Base-by-base conservation (phyloP, 2,888 invertebrate genomes). In the Pecten maximus region DNA sequence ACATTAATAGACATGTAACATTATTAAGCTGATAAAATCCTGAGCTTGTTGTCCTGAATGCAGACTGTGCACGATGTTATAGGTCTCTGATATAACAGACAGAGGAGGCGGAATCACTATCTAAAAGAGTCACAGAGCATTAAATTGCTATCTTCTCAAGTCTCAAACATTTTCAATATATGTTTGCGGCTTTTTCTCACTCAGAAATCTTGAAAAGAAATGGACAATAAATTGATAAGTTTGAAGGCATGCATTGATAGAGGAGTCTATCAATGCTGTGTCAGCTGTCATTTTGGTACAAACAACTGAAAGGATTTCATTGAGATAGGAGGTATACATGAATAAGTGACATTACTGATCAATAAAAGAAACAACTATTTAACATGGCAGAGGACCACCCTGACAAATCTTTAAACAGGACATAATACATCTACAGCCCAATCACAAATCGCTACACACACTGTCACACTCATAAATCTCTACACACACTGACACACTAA, bases 101-200 rank as follows among this genome's bases (percentile, higher is more conserved):
- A 74, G 16, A 28, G 74, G 74, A 74, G 35, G 28, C 50, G 35
- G 35, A 28, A 10, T 74, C 23, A 28, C 10, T 35, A 35, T 74
- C 8, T 35, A 74, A 35, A 10, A 28, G 35, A 74, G 74, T 74
- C 74, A 74, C 35, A 35, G 74, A 74, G 74, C 74, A 74, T 74
- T 35, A 74, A 74, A 74, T 74, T 74, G 74, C 74, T 74, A 74
- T 35, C 74, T 74, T 28, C 74, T 74, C 74, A 74, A 74, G 74
- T 23, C 74, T 23, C 35, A 74, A 74, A 28, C 28, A 28, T 35
- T 23, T 74, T 74, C 74, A 74, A 74, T 10, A 74, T 35, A 28
- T 74, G 74, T 74, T 28, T 28, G 74, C 74, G 35, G 35, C 74
- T 74, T 12, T 74, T 74, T 74, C 74, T 28, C 28, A 74, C 23